phyloP scores from a whole-genome alignment of 2,113 vertebrate species.

The Crotalus tigris region DNA sequence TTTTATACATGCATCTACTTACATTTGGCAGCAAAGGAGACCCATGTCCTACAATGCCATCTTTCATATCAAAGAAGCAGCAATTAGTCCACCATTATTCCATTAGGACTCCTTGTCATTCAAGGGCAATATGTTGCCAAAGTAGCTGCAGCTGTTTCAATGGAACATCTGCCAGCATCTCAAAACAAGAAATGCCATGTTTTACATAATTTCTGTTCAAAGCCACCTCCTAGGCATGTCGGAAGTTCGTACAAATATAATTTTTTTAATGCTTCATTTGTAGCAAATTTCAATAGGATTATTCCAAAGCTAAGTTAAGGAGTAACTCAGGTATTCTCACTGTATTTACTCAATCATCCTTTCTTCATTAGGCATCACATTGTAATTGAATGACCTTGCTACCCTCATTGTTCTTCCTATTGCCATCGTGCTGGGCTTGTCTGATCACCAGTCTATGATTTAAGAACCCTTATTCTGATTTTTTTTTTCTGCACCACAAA shows the following conservation, averaged over 20 bases:
- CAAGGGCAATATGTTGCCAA: constrained; percentile 46
- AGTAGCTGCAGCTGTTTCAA: constrained; percentile 50
- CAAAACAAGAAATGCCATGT: background rate
- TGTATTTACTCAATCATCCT: background rate
- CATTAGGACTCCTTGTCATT: constrained; percentile 54
- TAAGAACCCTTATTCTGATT: background rate
- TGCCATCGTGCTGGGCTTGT: background rate
- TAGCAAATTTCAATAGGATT: background rate
- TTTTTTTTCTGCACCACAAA: background rate
- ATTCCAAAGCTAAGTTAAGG: background rate
- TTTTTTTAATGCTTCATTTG: background rate
- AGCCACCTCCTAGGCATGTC: background rate
- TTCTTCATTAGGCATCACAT: background rate
- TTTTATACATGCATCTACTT: constrained; percentile 31
- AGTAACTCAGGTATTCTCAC: background rate
- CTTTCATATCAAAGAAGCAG: constrained; percentile 34
- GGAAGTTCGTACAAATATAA: background rate
- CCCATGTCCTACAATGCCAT: constrained; percentile 36
- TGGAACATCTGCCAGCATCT: constrained; percentile 31
- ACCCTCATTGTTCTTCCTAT: background rate
- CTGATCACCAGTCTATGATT: background rate
- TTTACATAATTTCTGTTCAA: background rate
- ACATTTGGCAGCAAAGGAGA: constrained; percentile 48
- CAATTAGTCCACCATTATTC: constrained; percentile 52
- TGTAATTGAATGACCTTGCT: background rate